Conservation (phyloP, 2,888 invertebrate genomes). For the Amblyteles armatorius region DNA sequence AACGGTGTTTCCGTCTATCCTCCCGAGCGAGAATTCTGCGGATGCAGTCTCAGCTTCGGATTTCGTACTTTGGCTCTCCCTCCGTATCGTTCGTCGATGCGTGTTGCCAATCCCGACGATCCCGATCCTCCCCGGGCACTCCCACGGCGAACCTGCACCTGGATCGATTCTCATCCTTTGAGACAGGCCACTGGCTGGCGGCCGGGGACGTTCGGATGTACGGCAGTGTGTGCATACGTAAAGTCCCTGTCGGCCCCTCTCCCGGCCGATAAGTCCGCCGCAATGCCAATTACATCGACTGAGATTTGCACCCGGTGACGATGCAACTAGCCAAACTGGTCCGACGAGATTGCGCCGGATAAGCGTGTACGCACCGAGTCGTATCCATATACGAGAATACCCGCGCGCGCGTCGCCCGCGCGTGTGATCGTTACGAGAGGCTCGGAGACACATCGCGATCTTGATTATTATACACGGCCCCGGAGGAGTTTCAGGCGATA, state of each 20-base stretch:
- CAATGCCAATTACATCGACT: slow-evolving; percentile 65
- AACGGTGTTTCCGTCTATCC: slow-evolving; percentile 14
- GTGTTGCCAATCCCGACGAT: slow-evolving; percentile 26
- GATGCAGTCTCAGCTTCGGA: slow-evolving; percentile 1
- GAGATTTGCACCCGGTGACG: slow-evolving; percentile 65
- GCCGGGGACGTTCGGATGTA: slow-evolving; percentile 10
- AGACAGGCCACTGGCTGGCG: slow-evolving; percentile 18
- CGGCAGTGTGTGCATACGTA: slow-evolving; percentile 5
- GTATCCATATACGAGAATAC: not conserved
- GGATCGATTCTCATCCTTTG: slow-evolving; percentile 60
- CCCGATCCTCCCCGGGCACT: slow-evolving; percentile 51
- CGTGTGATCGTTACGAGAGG: slow-evolving; percentile 8
- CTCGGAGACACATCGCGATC: slow-evolving; percentile 10
- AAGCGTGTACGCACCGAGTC: slow-evolving; percentile 49
- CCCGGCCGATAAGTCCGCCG: slow-evolving; percentile 60
- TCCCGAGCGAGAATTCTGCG: not conserved
- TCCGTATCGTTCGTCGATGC: slow-evolving; percentile 16
- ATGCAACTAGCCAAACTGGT: slow-evolving; percentile 67
- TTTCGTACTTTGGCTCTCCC: slow-evolving; percentile 38
- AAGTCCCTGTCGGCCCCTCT: not conserved
- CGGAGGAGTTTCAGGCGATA: not conserved
- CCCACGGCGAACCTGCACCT: slow-evolving; percentile 34
- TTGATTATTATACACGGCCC: not conserved
- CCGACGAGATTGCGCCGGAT: slow-evolving; percentile 59
- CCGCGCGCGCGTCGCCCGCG: not conserved